phyloP scores from a whole-genome alignment of 2,797 vertebrate genomes.

The Coluber constrictor region DNA sequence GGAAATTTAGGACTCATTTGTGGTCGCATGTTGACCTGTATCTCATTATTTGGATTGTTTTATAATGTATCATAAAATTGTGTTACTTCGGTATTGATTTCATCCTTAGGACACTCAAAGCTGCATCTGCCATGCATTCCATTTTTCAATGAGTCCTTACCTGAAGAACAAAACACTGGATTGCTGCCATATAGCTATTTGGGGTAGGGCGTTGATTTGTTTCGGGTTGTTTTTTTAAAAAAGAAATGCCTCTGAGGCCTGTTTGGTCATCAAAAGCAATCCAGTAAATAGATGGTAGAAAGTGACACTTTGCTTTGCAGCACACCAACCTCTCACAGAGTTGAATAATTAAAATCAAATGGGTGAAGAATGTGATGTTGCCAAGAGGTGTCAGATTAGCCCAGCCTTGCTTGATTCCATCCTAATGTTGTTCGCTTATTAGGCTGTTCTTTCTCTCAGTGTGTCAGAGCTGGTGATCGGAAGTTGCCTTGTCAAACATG shows the following conservation, averaged over 20 bases:
- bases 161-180: not conserved
- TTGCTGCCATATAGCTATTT: not conserved
- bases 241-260: not conserved
- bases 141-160: not conserved
- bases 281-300: not conserved
- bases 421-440: not conserved
- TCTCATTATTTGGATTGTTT: not conserved
- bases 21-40: not conserved
- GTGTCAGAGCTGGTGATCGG: not conserved
- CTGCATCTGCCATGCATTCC: not conserved
- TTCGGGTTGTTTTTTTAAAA: not conserved
- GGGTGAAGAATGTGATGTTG: not conserved
- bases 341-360: not conserved
- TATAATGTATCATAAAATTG: not conserved
- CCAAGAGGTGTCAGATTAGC: not conserved
- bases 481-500: not conserved
- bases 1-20: not conserved
- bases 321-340: not conserved
- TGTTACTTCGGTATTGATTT: not conserved
- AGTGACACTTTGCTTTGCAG: not conserved
- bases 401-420: not conserved
- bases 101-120: not conserved
- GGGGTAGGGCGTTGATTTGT: not conserved
- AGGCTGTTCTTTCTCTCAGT: not conserved
- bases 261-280: not conserved